phyloP scores from a whole-genome alignment of 2,113 vertebrate genomes.

The Ceyx margarethae region DNA sequence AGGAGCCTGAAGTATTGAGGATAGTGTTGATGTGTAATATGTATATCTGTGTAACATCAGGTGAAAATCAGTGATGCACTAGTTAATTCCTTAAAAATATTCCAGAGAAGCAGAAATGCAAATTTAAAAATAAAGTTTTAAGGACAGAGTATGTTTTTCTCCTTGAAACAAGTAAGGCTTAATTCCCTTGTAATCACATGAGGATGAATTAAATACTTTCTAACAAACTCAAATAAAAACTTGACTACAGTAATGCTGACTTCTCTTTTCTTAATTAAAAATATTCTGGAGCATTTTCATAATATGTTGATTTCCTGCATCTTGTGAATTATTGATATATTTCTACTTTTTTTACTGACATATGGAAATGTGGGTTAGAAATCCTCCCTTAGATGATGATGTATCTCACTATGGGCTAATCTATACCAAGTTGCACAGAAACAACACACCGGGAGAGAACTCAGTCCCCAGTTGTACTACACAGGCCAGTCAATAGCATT shows the following conservation, averaged over 20 bases:
- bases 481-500: not conserved
- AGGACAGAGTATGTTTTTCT: slow-evolving; percentile 15
- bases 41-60: not conserved
- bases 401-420: not conserved
- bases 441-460: not conserved
- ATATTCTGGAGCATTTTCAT: not conserved
- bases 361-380: not conserved
- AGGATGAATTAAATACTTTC: slow-evolving; percentile 56
- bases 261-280: slow-evolving; percentile 34
- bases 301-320: not conserved
- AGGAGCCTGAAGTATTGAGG: not conserved
- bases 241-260: not conserved
- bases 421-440: not conserved
- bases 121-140: slow-evolving; percentile 24
- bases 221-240: slow-evolving; percentile 47
- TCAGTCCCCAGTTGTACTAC: not conserved
- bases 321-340: not conserved
- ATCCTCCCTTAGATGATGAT: not conserved
- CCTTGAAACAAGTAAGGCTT: slow-evolving; percentile 15
- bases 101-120: not conserved
- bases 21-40: not conserved
- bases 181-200: slow-evolving; percentile 42
- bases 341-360: not conserved
- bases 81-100: not conserved
- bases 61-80: not conserved